A percentile compares a stretch with the other conserved stretches of the same genome.
These are phyloP conservation scores for Cheilosia impressa DNA, from an alignment of 2,888 invertebrate genomes.

Conservation along the genomic window DNA sequence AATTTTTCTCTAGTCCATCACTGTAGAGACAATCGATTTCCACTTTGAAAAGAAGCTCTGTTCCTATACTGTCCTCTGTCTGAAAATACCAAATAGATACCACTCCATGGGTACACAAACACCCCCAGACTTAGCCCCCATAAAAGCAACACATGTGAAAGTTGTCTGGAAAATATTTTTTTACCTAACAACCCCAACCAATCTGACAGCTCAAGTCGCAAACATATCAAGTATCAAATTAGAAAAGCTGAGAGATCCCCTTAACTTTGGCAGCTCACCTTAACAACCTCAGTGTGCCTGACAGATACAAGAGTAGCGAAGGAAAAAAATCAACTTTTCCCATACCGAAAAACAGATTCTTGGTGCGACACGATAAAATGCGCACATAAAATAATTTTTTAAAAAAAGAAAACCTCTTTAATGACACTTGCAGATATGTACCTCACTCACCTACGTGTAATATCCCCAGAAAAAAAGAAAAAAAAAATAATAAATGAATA, in stretches of 20 bases:
- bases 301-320: background rate
- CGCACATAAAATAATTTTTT: background rate
- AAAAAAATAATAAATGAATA: slow-evolving; percentile 4
- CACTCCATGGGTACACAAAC: background rate
- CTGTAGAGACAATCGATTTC: too few relatives aligned
- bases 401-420: background rate
- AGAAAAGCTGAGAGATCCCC: slow-evolving; percentile 10
- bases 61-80: too few relatives aligned
- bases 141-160: background rate
- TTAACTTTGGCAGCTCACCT: slow-evolving; percentile 4
- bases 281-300: background rate
- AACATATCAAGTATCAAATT: slow-evolving; percentile 19
- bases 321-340: background rate
- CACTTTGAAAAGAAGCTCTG: too few relatives aligned
- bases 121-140: background rate
- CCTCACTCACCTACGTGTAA: background rate
- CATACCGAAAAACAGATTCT: background rate
- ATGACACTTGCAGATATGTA: slow-evolving; percentile 8
- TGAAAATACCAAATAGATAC: background rate
- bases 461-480: background rate
- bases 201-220: background rate
- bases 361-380: background rate
- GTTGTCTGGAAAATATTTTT: background rate
- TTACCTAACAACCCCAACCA: background rate
- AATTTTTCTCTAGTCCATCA: too few relatives aligned